Evolutionary conservation across 2,888 invertebrate species (phyloP).

Genomic region (Amaurobius ferox): DNA sequence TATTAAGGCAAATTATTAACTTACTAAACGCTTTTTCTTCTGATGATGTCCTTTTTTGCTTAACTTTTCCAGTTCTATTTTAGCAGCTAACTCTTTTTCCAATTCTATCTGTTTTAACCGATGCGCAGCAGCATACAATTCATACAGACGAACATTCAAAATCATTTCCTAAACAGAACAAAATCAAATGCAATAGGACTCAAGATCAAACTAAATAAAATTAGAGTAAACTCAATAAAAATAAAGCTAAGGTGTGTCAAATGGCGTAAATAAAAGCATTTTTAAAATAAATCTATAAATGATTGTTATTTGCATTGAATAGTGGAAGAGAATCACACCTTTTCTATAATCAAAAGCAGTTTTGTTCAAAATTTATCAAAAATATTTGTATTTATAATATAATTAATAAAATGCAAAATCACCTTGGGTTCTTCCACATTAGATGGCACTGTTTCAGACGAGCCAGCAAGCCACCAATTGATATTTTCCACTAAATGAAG

Average conservation of each 20-base stretch:
- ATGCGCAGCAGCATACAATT: conserved; percentile 33
- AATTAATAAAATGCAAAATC: not conserved
- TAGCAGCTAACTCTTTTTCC: conserved; percentile 24
- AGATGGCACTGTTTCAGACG: conserved; percentile 10
- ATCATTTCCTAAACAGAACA: conserved; percentile 13
- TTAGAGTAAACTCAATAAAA: not conserved
- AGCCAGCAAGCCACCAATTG: conserved; percentile 58
- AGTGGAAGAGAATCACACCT: too few relatives aligned
- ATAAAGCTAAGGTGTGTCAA: too few relatives aligned
- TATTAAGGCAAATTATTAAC: too few relatives aligned
- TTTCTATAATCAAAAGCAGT: too few relatives aligned
- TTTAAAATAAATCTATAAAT: too few relatives aligned
- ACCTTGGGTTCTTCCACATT: conserved; percentile 18
- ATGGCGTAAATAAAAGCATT: too few relatives aligned
- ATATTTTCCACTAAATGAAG: conserved; percentile 49
- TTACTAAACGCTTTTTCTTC: conserved; percentile 27
- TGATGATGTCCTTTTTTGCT: not conserved
- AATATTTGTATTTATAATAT: too few relatives aligned
- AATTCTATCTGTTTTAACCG: conserved; percentile 43
- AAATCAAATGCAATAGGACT: not conserved
- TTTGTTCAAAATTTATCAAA: too few relatives aligned
- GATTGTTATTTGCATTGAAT: too few relatives aligned
- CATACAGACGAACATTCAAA: conserved; percentile 34
- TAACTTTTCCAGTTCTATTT: conserved; percentile 9
- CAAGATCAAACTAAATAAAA: too few relatives aligned